Percentiles rank a stretch among this genome's conserved stretches.
These are phyloP conservation scores for Chlorops oryzae DNA, from an alignment of 1,140 invertebrate species.

Conservation along the genomic window DNA sequence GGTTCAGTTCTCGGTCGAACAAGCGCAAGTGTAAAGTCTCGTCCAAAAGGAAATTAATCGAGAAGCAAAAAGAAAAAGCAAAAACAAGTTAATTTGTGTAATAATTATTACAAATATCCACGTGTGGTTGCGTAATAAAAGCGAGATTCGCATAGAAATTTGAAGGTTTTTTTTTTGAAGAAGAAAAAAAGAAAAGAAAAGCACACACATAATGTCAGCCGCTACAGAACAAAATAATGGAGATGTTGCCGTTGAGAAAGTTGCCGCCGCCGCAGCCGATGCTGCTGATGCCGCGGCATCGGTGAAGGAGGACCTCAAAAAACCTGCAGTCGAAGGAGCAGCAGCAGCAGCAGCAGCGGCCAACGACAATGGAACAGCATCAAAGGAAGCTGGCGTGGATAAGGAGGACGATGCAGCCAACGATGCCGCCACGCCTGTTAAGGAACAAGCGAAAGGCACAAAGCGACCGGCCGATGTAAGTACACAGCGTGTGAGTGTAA, in stretches of 20 bases:
- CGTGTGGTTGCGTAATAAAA: too few species aligned
- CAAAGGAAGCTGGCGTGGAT: slow-evolving; percentile 34
- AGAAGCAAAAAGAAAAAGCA: too few species aligned
- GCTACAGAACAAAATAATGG: slow-evolving; percentile 48
- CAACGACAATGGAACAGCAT: slow-evolving; percentile 41
- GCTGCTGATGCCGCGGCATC: slow-evolving; percentile 19
- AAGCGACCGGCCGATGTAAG: slow-evolving; percentile 46
- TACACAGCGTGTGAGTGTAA: too few species aligned
- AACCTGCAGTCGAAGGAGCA: slow-evolving; percentile 37
- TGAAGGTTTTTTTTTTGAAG: too few species aligned
- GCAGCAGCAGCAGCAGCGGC: slow-evolving; percentile 33
- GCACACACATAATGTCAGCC: slow-evolving; percentile 39
- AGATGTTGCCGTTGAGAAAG: slow-evolving; percentile 45
- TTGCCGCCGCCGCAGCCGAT: slow-evolving; percentile 30
- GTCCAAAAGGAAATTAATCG: too few species aligned
- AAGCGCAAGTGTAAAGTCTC: too few species aligned
- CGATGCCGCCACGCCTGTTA: slow-evolving; percentile 31
- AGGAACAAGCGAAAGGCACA: slow-evolving; percentile 44
- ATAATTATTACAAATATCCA: too few species aligned
- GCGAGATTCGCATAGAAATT: too few species aligned
- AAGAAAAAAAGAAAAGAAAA: too few species aligned
- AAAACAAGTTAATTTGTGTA: too few species aligned
- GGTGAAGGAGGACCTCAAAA: slow-evolving; percentile 46
- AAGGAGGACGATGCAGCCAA: slow-evolving; percentile 25
- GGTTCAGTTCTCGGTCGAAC: too few species aligned